phyloP scores from a whole-genome alignment of 92 coral and sea anemone genomes.

The Paramuricea clavata region DNA sequence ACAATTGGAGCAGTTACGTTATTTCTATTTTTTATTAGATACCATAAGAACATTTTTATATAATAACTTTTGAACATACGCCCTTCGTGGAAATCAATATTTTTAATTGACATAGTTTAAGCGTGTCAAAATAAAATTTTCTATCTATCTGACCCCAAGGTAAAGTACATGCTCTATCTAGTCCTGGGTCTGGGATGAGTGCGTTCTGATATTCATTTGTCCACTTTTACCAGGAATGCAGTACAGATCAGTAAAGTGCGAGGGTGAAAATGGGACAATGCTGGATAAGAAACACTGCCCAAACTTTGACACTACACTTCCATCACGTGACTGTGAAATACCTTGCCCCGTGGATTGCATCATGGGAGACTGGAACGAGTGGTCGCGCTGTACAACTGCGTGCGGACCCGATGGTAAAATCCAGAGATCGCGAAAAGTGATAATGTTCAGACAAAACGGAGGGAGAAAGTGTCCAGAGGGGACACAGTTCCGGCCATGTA shows the following conservation, averaged over 20 bases:
- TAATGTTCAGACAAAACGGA: neutral
- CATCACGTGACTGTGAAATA: constrained; percentile 2
- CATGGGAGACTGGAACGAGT: constrained; percentile 18
- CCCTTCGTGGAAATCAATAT: too few species aligned
- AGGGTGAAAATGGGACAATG: neutral
- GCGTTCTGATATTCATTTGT: neutral
- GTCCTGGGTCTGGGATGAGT: constrained; percentile 18
- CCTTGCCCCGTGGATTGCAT: constrained; percentile 44
- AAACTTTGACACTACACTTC: neutral
- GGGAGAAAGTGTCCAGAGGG: constrained; percentile 31
- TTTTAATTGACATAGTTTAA: too few species aligned
- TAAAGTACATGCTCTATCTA: too few species aligned
- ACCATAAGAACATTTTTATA: too few species aligned
- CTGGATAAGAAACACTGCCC: neutral
- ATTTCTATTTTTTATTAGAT: too few species aligned
- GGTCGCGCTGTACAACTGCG: constrained; percentile 24
- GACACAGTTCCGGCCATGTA: constrained; percentile 31
- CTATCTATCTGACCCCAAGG: too few species aligned
- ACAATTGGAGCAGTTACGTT: too few species aligned
- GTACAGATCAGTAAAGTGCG: constrained; percentile 25
- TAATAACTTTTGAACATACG: too few species aligned
- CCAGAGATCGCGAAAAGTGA: constrained; percentile 10
- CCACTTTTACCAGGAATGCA: neutral
- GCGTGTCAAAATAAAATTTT: too few species aligned
- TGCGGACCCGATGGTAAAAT: constrained; percentile 20